phyloP scores from a whole-genome alignment of 1,140 invertebrate species.

The Saccostrea echinata region DNA sequence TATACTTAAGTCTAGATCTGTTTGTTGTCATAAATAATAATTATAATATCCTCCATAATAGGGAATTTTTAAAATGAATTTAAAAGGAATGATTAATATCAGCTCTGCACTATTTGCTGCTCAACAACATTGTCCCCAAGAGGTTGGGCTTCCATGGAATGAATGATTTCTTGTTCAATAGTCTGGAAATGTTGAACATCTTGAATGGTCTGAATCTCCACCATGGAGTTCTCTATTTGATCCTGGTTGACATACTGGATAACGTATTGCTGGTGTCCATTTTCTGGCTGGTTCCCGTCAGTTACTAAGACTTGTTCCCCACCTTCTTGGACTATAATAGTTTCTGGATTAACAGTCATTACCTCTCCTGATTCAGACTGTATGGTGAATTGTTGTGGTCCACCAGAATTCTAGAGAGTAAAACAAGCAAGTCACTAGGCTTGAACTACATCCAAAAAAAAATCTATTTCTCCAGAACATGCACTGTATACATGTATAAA shows the following conservation, averaged over 20 bases:
- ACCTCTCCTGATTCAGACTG: constrained; percentile 73
- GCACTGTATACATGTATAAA: too few relatives aligned
- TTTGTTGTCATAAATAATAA: too few relatives aligned
- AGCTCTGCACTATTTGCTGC: neutral
- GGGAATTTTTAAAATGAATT: too few relatives aligned
- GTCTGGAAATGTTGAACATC: constrained; percentile 36
- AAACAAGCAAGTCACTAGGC: neutral
- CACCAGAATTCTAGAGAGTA: constrained; percentile 38
- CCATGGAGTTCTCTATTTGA: constrained; percentile 19
- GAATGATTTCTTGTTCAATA: constrained; percentile 28
- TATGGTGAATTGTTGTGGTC: constrained; percentile 67
- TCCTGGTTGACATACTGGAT: constrained; percentile 71
- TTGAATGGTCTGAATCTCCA: constrained; percentile 28
- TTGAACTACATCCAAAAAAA: too few relatives aligned
- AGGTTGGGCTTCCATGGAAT: constrained; percentile 24
- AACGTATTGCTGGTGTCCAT: constrained; percentile 69
- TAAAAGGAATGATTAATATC: neutral
- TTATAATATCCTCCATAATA: too few relatives aligned
- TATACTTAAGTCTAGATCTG: too few relatives aligned
- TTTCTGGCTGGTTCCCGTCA: constrained; percentile 60
- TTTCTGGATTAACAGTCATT: constrained; percentile 72
- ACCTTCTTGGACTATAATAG: constrained; percentile 75
- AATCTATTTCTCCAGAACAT: too few relatives aligned
- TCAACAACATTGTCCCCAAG: constrained; percentile 21
- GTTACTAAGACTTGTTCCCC: constrained; percentile 70